Evolutionary conservation across 1,140 invertebrate species (phyloP).

Genomic region (Drosophila repleta): DNA sequence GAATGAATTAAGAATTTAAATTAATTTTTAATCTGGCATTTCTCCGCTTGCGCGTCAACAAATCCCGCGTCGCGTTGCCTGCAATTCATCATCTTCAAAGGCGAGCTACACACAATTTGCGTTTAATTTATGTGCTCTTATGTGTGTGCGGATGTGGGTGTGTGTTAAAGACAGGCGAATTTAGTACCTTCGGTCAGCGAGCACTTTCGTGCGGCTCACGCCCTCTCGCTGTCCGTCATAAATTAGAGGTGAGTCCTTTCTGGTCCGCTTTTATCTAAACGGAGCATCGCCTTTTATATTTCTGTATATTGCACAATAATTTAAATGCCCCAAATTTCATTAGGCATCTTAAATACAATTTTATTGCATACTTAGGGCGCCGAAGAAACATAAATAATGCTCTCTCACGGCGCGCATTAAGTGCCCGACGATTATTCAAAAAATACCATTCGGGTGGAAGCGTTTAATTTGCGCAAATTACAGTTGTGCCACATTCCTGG

Average conservation of each 20-base stretch:
- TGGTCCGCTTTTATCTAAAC: conserved; percentile 70
- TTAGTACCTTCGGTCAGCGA: conserved; percentile 17
- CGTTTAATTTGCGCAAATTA: conserved; percentile 40
- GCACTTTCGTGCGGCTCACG: conserved; percentile 32
- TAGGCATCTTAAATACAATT: conserved; percentile 65
- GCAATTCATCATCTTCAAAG: conserved; percentile 73
- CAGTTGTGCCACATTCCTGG: conserved; percentile 10
- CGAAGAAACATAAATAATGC: conserved; percentile 23
- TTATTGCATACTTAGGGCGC: conserved; percentile 68
- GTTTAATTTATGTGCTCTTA: conserved; percentile 67
- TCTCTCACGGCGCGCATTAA: conserved; percentile 22
- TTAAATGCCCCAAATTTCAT: conserved; percentile 67
- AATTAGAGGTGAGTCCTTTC: conserved; percentile 59
- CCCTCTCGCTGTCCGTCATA: conserved; percentile 47
- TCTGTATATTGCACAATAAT: conserved; percentile 61
- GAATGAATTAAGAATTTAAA: conserved; percentile 73
- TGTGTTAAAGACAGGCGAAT: conserved; percentile 32
- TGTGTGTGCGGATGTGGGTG: conserved; percentile 1
- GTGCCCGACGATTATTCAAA: conserved; percentile 59
- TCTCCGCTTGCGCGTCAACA: conserved; percentile 11
- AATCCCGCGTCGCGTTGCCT: conserved; percentile 1
- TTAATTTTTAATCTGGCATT: conserved; percentile 71
- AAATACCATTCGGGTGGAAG: conserved; percentile 20
- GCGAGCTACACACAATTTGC: conserved; percentile 58
- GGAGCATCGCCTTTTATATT: conserved; percentile 25